Conservation (phyloP, 2,797 vertebrate species). For the Sebastes aleutianus region DNA sequence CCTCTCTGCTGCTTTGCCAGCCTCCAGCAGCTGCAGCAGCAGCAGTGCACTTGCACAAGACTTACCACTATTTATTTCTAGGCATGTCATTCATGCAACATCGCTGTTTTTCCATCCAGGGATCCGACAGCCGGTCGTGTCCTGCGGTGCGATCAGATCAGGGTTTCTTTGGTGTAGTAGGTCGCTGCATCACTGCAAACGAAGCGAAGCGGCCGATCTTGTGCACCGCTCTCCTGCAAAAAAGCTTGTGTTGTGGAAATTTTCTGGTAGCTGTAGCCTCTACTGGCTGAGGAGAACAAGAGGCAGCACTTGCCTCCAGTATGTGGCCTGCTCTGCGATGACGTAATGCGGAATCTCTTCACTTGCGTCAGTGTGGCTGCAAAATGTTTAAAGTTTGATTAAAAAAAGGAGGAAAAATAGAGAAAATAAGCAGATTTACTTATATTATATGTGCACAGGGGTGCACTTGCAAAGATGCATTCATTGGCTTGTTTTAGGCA, state of each 20-base stretch:
- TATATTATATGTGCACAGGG: fast-evolving
- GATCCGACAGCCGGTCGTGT: constrained; percentile 45
- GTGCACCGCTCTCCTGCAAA: constrained; percentile 44
- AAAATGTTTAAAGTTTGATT: constrained; percentile 37
- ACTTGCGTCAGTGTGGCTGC: constrained; percentile 67
- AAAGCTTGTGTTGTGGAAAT: constrained; percentile 69
- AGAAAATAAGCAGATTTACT: not conserved
- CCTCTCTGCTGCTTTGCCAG: constrained; percentile 27
- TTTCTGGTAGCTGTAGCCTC: constrained; percentile 66
- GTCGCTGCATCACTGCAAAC: constrained; percentile 64
- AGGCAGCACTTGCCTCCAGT: constrained; percentile 63
- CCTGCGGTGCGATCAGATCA: constrained; percentile 60
- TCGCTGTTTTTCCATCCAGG: constrained; percentile 52
- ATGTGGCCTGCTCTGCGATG: constrained; percentile 74
- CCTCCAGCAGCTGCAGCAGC: constrained; percentile 45
- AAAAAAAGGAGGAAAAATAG: not conserved
- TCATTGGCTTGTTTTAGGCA: not conserved
- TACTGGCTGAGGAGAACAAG: constrained; percentile 55
- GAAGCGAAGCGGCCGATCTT: constrained; percentile 32
- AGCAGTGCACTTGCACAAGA: constrained; percentile 74
- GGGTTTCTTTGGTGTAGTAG: constrained; percentile 49
- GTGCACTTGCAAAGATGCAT: not conserved
- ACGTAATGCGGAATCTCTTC: constrained; percentile 86
- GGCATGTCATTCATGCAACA: constrained; percentile 69
- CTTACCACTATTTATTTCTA: constrained; percentile 83